A percentile compares a stretch with the other conserved stretches of the same genome.
Evolutionary conservation across 2,113 vertebrate genomes (phyloP).

Genomic region (Brachyhypopomus occidentalis): DNA sequence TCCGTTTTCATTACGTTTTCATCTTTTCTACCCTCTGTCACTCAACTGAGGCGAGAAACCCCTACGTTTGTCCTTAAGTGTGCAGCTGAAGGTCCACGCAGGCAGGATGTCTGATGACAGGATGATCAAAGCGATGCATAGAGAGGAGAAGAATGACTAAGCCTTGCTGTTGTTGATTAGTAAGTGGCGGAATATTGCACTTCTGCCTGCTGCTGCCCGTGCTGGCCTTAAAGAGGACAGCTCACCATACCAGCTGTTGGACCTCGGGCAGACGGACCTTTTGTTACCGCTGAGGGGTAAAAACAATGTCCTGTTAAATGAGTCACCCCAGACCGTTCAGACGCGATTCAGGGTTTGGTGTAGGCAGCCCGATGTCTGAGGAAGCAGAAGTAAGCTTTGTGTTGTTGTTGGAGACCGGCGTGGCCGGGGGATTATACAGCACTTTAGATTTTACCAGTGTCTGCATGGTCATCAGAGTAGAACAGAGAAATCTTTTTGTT

Average conservation of each 20-base stretch:
- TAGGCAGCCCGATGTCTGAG: slow-evolving; percentile 2
- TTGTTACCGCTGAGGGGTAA: slow-evolving; percentile 28
- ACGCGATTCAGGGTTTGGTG: background rate
- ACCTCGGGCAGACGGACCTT: slow-evolving; percentile 29
- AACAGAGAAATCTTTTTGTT: background rate
- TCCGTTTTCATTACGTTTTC: background rate
- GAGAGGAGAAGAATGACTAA: slow-evolving; percentile 31
- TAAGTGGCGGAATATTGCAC: slow-evolving; percentile 34
- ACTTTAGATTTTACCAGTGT: background rate
- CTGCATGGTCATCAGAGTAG: background rate
- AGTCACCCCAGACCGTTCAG: slow-evolving; percentile 26
- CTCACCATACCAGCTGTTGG: slow-evolving; percentile 6
- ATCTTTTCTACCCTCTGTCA: background rate
- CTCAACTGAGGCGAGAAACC: background rate
- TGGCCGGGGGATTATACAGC: background rate
- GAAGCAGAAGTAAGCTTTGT: background rate
- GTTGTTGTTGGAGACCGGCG: background rate
- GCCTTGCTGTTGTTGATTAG: slow-evolving; percentile 39
- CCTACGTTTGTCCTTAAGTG: background rate
- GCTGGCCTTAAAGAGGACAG: slow-evolving; percentile 25
- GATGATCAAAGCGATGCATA: background rate
- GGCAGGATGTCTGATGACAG: background rate
- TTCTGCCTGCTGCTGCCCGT: slow-evolving; percentile 33
- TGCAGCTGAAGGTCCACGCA: slow-evolving; percentile 13
- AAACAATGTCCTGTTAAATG: slow-evolving; percentile 28